Conservation (phyloP, 2,113 vertebrate species). For the Indri indri region DNA sequence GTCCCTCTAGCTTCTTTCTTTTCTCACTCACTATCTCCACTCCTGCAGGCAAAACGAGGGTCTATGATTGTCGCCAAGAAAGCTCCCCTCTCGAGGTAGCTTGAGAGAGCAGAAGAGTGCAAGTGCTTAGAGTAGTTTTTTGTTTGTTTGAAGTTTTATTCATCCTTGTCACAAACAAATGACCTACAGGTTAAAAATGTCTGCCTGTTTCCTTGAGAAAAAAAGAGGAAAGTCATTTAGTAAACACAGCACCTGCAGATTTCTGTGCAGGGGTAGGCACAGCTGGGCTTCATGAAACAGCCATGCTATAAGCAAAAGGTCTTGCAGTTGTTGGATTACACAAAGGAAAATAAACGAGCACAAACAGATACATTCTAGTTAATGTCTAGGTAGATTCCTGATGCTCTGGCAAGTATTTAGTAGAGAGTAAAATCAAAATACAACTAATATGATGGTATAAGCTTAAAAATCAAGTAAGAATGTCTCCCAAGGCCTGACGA, state of each 20-base stretch:
- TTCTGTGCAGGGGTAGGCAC: not conserved
- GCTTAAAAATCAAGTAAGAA: not conserved
- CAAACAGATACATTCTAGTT: not conserved
- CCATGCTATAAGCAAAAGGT: too few species aligned
- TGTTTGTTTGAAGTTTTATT: not conserved
- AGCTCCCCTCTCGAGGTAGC: fast-evolving
- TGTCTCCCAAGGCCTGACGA: not conserved
- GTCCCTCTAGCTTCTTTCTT: not conserved
- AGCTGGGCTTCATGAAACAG: not conserved
- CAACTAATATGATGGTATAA: not conserved
- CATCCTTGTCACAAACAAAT: not conserved
- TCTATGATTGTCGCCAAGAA: not conserved
- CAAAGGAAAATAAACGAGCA: not conserved
- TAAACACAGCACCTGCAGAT: not conserved
- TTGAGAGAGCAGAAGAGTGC: not conserved
- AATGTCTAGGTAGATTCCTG: not conserved
- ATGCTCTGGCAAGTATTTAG: not conserved
- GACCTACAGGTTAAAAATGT: not conserved
- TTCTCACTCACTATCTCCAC: not conserved
- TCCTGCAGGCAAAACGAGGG: fast-evolving
- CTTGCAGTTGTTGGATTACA: not conserved
- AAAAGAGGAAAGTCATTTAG: not conserved
- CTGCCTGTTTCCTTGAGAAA: not conserved
- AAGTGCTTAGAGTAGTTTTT: not conserved
- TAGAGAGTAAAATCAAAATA: not conserved